Evolutionary conservation across 2,888 invertebrate genomes (phyloP), one percentile per base, ranked within the genome.

Genomic region (Cantharis nigra): DNA sequence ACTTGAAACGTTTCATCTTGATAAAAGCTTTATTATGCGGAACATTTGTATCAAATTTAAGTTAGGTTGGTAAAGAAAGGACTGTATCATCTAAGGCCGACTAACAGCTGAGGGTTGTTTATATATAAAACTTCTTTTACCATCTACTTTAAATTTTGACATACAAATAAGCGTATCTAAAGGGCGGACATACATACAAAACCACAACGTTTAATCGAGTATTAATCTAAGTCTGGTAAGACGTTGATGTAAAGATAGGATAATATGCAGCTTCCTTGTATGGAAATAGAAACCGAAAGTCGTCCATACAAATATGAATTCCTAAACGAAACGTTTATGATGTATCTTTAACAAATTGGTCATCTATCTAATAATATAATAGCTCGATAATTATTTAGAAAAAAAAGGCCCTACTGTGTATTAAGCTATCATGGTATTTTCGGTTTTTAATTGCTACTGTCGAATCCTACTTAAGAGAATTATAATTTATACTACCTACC

Each of bases 161-260:
- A 75, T 65, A 70, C 70, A 72, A 71, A 74, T 75, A 69, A 74
- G 71, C 69, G 73, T 74, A 71, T 78, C 72, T 69, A 74, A 76
- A 73, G 74, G 72, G 74, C 74, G 78, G 74, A 23, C 74, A 23
- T 67, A 69, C 63, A 72, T 71, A 71, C 62, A 71, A 77, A 77
- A 70, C 71, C 63, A 74, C 74, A 74, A 71, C 70, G 67, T 74
- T 70, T 74, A 74, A 77, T 76, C 76, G 33, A 63, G 77, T 70
- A 78, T 71, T 75, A 78, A 78, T 78, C 78, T 78, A 72, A 71
- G 72, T 78, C 74, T 74, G 74, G 75, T 70, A 69, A 78, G 78
- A 76, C 75, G 72, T 76, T 69, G 78, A 78, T 78, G 70, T 72
- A 71, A 74, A 78, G 78, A 78, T 78, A 78, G 76, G 65, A 69